These are phyloP conservation scores for Drosophila kanapiae DNA, from an alignment of 1,140 invertebrate genomes.

Conservation along the genomic window DNA sequence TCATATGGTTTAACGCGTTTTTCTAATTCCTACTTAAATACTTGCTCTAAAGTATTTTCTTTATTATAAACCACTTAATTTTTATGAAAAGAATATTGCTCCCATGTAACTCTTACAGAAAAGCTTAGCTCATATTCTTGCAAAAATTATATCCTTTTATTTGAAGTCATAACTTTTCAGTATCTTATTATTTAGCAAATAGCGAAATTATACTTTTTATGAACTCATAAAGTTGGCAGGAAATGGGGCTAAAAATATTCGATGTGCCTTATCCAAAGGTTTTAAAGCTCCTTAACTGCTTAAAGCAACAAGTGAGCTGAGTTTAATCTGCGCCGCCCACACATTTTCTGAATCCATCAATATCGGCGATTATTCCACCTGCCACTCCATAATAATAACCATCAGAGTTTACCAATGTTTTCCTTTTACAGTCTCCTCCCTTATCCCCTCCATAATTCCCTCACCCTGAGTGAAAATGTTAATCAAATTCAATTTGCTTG, in stretches of 20 bases:
- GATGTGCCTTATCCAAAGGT: not conserved
- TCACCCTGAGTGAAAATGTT: constrained; percentile 38
- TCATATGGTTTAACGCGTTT: too few relatives aligned
- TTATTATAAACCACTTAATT: not conserved
- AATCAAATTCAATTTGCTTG: constrained; percentile 78
- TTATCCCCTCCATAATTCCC: constrained; percentile 1
- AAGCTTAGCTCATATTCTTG: not conserved
- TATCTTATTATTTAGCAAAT: not conserved
- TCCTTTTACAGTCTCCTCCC: not conserved
- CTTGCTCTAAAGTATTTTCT: not conserved
- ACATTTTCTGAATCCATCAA: constrained; percentile 27
- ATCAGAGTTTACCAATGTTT: constrained; percentile 28
- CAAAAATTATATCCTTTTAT: not conserved
- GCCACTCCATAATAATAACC: constrained; percentile 46
- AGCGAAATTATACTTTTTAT: constrained; percentile 8
- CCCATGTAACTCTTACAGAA: not conserved
- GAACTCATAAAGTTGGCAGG: not conserved
- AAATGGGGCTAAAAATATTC: not conserved
- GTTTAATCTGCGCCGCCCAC: constrained; percentile 4
- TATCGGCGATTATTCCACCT: constrained; percentile 44
- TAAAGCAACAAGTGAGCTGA: constrained; percentile 25
- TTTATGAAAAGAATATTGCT: not conserved
- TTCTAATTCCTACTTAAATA: too few relatives aligned
- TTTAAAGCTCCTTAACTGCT: not conserved
- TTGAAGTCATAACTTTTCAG: not conserved